phyloP scores from a whole-genome alignment of 2,797 vertebrate species.

The Chloroceryle amazona region DNA sequence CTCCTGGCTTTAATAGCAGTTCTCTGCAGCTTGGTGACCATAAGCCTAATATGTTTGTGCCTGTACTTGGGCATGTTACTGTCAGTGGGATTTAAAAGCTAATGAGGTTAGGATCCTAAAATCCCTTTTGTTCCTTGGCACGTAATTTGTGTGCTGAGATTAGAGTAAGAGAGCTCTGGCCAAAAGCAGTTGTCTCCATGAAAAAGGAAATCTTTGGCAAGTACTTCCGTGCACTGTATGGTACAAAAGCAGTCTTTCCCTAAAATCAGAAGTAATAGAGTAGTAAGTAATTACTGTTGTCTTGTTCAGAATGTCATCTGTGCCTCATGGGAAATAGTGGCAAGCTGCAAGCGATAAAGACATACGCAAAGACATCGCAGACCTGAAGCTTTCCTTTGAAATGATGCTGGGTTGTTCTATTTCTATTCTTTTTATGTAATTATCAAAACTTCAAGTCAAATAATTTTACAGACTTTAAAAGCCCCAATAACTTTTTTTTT shows the following conservation, averaged over 20 bases:
- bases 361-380: background rate
- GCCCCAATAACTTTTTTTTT: background rate
- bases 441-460: background rate
- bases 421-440: background rate
- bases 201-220: background rate
- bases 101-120: background rate
- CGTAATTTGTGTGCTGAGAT: background rate
- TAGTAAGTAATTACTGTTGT: background rate
- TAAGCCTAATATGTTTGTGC: background rate
- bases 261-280: background rate
- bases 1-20: background rate
- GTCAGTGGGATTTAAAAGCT: background rate
- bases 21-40: background rate
- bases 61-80: background rate
- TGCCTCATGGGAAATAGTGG: background rate
- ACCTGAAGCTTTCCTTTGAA: background rate
- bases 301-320: background rate
- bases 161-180: background rate
- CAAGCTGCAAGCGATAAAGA: background rate
- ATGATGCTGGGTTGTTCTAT: background rate
- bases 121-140: background rate
- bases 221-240: background rate
- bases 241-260: background rate
- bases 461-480: background rate
- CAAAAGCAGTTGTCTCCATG: background rate